Conservation (phyloP, 2,797 vertebrate genomes). For the Streptopelia turtur region DNA sequence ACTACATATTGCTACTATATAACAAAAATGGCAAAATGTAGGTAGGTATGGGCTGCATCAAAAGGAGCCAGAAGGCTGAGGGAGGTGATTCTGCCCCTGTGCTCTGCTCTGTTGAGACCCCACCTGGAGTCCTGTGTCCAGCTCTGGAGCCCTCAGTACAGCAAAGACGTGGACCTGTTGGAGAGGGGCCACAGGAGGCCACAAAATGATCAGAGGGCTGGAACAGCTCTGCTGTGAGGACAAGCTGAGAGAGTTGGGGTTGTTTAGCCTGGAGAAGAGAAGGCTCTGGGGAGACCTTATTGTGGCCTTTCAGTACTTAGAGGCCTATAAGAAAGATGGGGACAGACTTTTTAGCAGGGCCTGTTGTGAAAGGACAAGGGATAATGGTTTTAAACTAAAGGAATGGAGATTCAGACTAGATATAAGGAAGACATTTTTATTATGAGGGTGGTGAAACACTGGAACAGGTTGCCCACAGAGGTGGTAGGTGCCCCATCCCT, state of each 20-base stretch:
- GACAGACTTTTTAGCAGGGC: too few species aligned
- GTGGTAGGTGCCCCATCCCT: neutral
- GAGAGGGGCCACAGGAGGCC: neutral
- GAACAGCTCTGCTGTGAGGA: neutral
- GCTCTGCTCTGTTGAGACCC: rapidly evolving
- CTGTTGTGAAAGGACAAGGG: neutral
- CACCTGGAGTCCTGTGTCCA: rapidly evolving
- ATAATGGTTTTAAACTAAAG: neutral
- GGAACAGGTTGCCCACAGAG: neutral
- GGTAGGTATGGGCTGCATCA: neutral
- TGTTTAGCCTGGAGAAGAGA: too few species aligned
- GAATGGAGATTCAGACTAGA: rapidly evolving
- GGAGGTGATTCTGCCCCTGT: neutral
- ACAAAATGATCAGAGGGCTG: rapidly evolving
- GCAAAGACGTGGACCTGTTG: neutral
- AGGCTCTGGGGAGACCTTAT: too few species aligned
- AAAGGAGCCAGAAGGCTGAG: rapidly evolving
- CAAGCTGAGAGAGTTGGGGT: too few species aligned
- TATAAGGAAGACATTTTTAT: neutral
- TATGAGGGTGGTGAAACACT: neutral
- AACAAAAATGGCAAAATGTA: neutral
- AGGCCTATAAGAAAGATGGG: too few species aligned
- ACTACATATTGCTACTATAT: neutral
- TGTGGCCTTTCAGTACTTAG: too few species aligned
- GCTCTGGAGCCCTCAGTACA: neutral